These are phyloP conservation scores for Melanostigma gelatinosum DNA, from an alignment of 2,113 vertebrate genomes.

Conservation along the genomic window DNA sequence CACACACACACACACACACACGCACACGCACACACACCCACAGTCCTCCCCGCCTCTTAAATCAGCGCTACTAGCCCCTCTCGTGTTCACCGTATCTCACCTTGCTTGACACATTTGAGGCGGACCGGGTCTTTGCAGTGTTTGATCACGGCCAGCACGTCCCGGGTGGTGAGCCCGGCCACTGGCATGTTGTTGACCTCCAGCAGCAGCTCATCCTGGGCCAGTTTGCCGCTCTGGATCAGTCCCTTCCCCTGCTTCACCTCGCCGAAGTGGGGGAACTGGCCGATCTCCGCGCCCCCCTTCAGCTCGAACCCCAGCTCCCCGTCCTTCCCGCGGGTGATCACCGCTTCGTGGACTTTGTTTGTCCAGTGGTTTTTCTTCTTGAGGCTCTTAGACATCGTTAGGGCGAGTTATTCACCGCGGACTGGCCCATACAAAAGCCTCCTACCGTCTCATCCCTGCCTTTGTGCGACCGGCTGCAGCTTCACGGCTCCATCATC, in stretches of 20 bases:
- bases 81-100: slow-evolving; percentile 77
- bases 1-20: not conserved
- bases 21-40: not conserved
- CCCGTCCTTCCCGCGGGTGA: slow-evolving; percentile 91
- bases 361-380: slow-evolving; percentile 99
- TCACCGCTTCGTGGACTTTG: slow-evolving; percentile 97
- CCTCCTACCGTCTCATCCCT: slow-evolving; percentile 78
- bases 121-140: slow-evolving; percentile 99
- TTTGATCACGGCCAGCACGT: slow-evolving; percentile 96
- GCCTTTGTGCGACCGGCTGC: slow-evolving; percentile 67
- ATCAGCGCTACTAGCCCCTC: slow-evolving; percentile 23
- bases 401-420: slow-evolving; percentile 78
- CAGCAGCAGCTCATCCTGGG: slow-evolving; percentile 95
- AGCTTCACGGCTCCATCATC: slow-evolving; percentile 72
- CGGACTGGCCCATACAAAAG: slow-evolving; percentile 71
- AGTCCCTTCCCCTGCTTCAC: slow-evolving; percentile 93
- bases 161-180: slow-evolving; percentile 96
- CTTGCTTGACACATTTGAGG: slow-evolving; percentile 98
- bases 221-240: slow-evolving; percentile 94
- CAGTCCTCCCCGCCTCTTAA: slow-evolving; percentile 23
- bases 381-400: slow-evolving; percentile 99
- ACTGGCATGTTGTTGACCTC: slow-evolving; percentile 99
- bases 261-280: slow-evolving; percentile 97
- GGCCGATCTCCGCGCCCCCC: slow-evolving; percentile 95
- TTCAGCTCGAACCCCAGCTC: slow-evolving; percentile 96